A percentile compares a stretch with the other conserved stretches of the same genome.
Evolutionary conservation across 2,888 invertebrate species (phyloP).

Genomic region (Entomobrya proxima): DNA sequence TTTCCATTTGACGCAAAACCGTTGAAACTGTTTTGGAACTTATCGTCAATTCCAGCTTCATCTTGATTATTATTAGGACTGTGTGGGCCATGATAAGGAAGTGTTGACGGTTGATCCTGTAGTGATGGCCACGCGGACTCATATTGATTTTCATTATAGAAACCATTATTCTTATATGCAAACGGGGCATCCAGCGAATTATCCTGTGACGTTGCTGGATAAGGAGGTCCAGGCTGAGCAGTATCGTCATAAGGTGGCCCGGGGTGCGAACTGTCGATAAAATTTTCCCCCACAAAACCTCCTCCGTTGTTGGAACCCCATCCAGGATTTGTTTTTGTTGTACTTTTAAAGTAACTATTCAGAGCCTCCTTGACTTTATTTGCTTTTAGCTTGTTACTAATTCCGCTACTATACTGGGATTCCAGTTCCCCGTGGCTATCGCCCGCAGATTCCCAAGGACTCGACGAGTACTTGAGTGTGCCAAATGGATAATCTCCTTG

Average conservation of each 20-base stretch:
- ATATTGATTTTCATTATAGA: too few species aligned
- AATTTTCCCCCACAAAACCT: slow-evolving; percentile 15
- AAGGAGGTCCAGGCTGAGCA: neutral
- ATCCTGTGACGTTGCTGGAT: neutral
- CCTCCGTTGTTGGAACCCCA: neutral
- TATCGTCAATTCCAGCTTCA: too few species aligned
- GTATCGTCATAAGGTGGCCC: slow-evolving; percentile 28
- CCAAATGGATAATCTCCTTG: slow-evolving; percentile 8
- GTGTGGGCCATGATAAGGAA: neutral
- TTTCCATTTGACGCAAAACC: too few species aligned
- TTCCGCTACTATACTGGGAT: neutral
- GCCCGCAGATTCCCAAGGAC: neutral
- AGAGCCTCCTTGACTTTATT: slow-evolving; percentile 23
- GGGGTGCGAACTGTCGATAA: neutral
- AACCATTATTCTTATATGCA: too few species aligned
- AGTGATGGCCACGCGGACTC: neutral
- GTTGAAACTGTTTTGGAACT: too few species aligned
- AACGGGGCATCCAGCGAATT: too few species aligned
- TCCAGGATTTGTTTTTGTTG: neutral
- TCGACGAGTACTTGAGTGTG: neutral
- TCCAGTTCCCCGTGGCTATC: neutral
- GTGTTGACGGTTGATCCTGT: neutral
- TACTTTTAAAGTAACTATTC: slow-evolving; percentile 34
- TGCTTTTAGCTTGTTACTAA: neutral
- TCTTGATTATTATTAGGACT: too few species aligned